phyloP scores from a whole-genome alignment of 2,888 invertebrate genomes.

The Cartodere bifasciata region DNA sequence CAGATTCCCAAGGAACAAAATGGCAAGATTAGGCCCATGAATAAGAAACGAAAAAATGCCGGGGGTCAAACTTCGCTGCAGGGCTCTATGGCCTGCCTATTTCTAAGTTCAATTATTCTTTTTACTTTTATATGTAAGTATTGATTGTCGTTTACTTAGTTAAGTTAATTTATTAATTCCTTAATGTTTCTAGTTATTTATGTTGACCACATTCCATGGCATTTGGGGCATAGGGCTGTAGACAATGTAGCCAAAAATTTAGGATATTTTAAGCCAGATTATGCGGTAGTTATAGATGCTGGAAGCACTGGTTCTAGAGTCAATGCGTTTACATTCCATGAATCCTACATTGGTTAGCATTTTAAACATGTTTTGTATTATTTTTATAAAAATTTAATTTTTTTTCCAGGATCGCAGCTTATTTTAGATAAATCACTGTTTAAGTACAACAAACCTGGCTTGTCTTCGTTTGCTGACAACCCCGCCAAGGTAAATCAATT shows the following conservation, averaged over 20 bases:
- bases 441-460: slow-evolving; percentile 76
- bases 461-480: slow-evolving; percentile 75
- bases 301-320: slow-evolving; percentile 87
- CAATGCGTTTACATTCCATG: slow-evolving; percentile 70
- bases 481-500: slow-evolving; percentile 52
- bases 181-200: slow-evolving; percentile 43
- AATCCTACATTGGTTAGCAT: slow-evolving; percentile 52
- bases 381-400: neutral
- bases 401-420: slow-evolving; percentile 44
- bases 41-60: too few species aligned
- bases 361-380: slow-evolving; percentile 8
- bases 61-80: too few species aligned
- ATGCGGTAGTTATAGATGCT: slow-evolving; percentile 86
- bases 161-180: too few species aligned
- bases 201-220: slow-evolving; percentile 40
- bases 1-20: too few species aligned
- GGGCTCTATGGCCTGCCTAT: too few species aligned
- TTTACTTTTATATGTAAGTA: too few species aligned
- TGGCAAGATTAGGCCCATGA: too few species aligned
- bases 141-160: too few species aligned
- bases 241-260: slow-evolving; percentile 61
- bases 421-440: slow-evolving; percentile 74
- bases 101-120: too few species aligned
- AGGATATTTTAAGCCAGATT: slow-evolving; percentile 55
- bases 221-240: slow-evolving; percentile 42